phyloP scores from a whole-genome alignment of 2,113 vertebrate species.

The Ailurus styani region DNA sequence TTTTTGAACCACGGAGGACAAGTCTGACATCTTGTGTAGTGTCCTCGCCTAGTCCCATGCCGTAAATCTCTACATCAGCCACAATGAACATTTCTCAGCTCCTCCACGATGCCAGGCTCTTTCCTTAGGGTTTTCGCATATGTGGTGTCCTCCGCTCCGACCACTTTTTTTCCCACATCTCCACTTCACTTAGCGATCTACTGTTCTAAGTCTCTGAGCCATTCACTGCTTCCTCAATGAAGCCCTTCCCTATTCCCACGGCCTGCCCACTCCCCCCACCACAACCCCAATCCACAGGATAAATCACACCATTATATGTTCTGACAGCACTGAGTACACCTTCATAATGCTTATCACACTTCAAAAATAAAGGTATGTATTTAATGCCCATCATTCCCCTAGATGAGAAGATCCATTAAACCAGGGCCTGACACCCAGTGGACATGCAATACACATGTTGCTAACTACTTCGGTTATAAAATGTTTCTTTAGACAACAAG shows the following conservation, averaged over 20 bases:
- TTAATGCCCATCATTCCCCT: not conserved
- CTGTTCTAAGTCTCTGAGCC: not conserved
- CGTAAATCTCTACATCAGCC: not conserved
- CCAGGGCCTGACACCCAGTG: not conserved
- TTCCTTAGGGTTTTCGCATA: not conserved
- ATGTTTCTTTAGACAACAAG: slow-evolving; percentile 6
- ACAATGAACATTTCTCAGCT: not conserved
- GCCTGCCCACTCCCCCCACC: not conserved
- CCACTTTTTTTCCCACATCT: not conserved
- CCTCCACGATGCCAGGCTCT: not conserved
- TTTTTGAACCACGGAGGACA: not conserved
- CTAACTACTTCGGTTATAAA: slow-evolving; percentile 10
- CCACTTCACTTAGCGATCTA: not conserved
- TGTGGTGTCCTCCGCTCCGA: not conserved
- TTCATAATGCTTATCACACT: not conserved
- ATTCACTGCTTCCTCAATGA: not conserved
- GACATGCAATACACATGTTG: not conserved
- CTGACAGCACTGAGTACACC: not conserved
- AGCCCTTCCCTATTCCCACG: not conserved
- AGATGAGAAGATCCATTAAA: not conserved
- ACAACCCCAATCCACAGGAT: not conserved
- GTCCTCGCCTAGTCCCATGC: not conserved
- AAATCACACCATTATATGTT: not conserved
- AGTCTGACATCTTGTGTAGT: not conserved
- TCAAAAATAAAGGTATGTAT: not conserved